These are phyloP conservation scores for Falco novaeseelandiae DNA, from an alignment of 2,797 vertebrate species.

Conservation along the genomic window DNA sequence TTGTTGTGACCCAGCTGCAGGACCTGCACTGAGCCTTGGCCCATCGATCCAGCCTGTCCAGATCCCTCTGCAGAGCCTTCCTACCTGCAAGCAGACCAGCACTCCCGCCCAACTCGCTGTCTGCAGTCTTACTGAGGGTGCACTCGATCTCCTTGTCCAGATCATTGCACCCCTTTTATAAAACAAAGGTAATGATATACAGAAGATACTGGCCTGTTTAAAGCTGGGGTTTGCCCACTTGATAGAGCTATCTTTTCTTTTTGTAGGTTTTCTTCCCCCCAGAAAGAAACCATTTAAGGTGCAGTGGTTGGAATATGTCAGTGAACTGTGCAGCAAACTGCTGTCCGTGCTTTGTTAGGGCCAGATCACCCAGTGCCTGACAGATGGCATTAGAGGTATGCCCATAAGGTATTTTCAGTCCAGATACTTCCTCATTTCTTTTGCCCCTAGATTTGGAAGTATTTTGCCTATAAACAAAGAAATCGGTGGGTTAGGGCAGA, in stretches of 20 bases:
- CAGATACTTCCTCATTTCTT: neutral
- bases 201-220: neutral
- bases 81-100: too few relatives aligned
- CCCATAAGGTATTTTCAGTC: neutral
- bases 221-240: neutral
- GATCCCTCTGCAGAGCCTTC: too few relatives aligned
- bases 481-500: neutral
- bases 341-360: neutral
- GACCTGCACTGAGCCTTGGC: too few relatives aligned
- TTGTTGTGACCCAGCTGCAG: too few relatives aligned
- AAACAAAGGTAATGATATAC: neutral
- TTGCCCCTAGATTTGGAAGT: neutral
- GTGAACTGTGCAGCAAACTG: neutral
- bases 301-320: neutral
- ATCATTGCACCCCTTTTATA: neutral
- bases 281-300: neutral
- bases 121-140: too few relatives aligned
- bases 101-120: too few relatives aligned
- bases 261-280: neutral
- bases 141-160: neutral
- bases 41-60: too few relatives aligned
- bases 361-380: neutral
- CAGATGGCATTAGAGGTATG: neutral
- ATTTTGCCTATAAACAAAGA: neutral
- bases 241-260: neutral